These are phyloP conservation scores for Ranitomeya variabilis DNA, from an alignment of 2,113 vertebrate genomes.

Conservation along the genomic window DNA sequence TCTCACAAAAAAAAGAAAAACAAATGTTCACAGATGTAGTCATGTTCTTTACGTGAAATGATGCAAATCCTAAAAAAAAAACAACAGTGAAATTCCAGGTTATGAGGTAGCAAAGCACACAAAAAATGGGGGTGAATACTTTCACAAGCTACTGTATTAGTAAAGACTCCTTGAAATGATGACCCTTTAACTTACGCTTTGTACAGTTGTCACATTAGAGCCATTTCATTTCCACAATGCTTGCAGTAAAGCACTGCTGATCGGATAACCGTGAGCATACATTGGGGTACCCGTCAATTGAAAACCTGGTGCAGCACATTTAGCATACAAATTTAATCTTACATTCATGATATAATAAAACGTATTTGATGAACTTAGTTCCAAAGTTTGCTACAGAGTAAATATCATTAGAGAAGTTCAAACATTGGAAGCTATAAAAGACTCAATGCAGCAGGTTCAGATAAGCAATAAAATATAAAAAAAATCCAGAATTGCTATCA, in stretches of 20 bases:
- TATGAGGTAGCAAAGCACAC: no score
- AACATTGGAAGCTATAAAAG: background rate
- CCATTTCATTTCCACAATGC: background rate
- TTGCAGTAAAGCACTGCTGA: background rate
- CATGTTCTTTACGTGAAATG: no score
- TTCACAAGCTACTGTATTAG: no score
- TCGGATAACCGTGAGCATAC: background rate
- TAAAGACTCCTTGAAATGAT: background rate
- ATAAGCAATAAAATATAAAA: constrained; percentile 15
- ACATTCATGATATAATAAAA: background rate
- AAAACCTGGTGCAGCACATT: background rate
- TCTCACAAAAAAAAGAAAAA: no score
- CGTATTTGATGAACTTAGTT: background rate
- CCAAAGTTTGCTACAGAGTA: constrained; percentile 10
- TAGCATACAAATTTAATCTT: background rate
- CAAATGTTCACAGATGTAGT: no score
- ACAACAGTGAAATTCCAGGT: no score
- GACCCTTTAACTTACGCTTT: background rate
- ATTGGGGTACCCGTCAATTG: background rate
- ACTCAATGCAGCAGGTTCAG: constrained; percentile 20
- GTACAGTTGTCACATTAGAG: background rate
- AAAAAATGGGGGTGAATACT: no score
- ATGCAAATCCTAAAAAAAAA: no score
- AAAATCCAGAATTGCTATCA: background rate
- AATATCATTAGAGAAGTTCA: background rate